These are phyloP conservation scores for Motacilla tschutschensis DNA, from an alignment of 2,113 vertebrate genomes.

Conservation along the genomic window DNA sequence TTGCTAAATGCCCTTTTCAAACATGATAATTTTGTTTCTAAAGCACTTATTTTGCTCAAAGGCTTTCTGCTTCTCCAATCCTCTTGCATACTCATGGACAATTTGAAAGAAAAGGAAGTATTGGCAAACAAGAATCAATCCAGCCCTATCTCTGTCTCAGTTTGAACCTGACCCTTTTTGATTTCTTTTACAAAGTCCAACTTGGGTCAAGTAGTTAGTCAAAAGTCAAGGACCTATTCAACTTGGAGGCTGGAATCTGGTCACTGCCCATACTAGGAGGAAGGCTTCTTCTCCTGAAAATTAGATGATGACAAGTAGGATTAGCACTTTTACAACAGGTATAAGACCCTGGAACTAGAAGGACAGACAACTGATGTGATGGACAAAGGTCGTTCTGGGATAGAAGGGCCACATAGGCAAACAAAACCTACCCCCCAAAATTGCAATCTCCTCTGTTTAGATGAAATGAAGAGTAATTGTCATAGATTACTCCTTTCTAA, in stretches of 20 bases:
- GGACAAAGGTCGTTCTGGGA: not conserved
- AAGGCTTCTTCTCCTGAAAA: not conserved
- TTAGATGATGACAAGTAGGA: not conserved
- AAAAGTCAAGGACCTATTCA: not conserved
- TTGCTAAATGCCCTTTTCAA: not conserved
- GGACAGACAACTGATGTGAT: no score
- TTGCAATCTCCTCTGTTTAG: not conserved
- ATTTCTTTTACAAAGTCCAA: not conserved
- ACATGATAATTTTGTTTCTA: not conserved
- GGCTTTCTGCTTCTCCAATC: not conserved
- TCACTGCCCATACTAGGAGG: not conserved
- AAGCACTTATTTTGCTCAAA: not conserved
- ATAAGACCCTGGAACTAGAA: not conserved
- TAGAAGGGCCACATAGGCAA: not conserved
- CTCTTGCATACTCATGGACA: not conserved
- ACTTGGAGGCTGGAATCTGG: not conserved
- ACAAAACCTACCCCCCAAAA: not conserved
- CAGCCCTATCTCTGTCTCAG: not conserved
- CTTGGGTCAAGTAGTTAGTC: not conserved
- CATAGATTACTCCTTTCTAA: not conserved
- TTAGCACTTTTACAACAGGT: not conserved
- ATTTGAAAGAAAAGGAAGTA: not conserved
- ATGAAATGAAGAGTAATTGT: not conserved
- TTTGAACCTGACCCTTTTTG: not conserved
- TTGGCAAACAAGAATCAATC: not conserved